phyloP scores from a whole-genome alignment of 2,888 invertebrate species.

The Yponomeuta evonymella region DNA sequence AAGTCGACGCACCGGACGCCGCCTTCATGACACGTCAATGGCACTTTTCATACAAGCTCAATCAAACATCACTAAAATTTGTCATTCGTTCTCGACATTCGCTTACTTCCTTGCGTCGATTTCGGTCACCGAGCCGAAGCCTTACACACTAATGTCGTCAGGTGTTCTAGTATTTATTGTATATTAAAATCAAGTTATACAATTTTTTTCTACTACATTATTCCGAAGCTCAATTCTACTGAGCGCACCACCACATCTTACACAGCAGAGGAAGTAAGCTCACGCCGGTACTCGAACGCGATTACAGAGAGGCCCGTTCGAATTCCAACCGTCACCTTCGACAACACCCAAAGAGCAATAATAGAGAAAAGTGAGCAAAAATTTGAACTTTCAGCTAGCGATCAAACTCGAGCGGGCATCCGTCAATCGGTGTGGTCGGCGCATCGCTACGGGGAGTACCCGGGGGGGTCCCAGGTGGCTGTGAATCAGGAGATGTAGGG shows the following conservation, averaged over 20 bases:
- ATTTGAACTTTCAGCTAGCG: conserved; percentile 19
- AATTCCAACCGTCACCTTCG: neutral
- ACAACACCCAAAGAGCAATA: neutral
- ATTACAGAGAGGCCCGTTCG: neutral
- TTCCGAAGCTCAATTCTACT: conserved; percentile 29
- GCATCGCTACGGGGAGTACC: conserved; percentile 51
- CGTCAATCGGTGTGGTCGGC: conserved; percentile 13
- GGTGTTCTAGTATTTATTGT: neutral
- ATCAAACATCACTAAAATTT: conserved; percentile 1
- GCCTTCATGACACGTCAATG: conserved; percentile 33
- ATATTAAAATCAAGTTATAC: conserved; percentile 29
- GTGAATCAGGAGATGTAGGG: conserved; percentile 79
- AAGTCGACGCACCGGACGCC: conserved; percentile 8
- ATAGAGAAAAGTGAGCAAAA: conserved; percentile 28
- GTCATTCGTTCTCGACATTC: neutral
- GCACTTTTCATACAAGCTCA: conserved; percentile 44
- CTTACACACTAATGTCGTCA: conserved; percentile 17
- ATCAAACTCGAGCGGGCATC: conserved; percentile 17
- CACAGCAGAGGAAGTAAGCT: conserved; percentile 8
- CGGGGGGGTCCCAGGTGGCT: conserved; percentile 75
- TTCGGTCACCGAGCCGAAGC: conserved; percentile 31
- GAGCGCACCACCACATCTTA: conserved; percentile 28
- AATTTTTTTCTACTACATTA: conserved; percentile 27
- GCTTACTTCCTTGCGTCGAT: conserved; percentile 17
- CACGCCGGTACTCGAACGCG: neutral